phyloP scores from a whole-genome alignment of 2,113 vertebrate genomes.

The Myiozetetes cayanensis region DNA sequence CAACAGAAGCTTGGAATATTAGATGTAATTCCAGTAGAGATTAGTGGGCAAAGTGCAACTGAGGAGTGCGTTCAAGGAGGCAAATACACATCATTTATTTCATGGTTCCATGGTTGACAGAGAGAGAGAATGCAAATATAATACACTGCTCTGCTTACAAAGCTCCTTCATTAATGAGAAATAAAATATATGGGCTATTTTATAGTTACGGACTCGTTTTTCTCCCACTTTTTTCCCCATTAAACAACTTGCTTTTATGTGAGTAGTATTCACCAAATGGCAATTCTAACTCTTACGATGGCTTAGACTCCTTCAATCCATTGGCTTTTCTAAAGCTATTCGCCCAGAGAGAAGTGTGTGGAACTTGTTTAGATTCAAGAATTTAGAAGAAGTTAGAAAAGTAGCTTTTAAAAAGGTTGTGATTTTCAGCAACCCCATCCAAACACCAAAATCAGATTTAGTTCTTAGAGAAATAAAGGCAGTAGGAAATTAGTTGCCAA shows the following conservation, averaged over 20 bases:
- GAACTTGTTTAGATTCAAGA: not conserved
- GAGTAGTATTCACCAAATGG: not conserved
- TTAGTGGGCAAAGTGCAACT: not conserved
- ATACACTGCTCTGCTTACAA: not conserved
- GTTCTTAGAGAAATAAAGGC: constrained; percentile 6
- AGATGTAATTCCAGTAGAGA: not conserved
- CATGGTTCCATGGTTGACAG: not conserved
- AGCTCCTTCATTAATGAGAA: not conserved
- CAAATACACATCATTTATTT: constrained; percentile 4
- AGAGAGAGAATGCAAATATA: not conserved
- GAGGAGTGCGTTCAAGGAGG: not conserved
- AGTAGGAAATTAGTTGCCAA: constrained; percentile 22
- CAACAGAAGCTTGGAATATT: not conserved
- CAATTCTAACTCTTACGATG: constrained; percentile 7
- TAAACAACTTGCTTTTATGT: constrained; percentile 1
- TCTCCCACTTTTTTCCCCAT: not conserved
- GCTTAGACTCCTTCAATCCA: not conserved
- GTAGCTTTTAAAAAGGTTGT: not conserved
- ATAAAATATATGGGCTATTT: not conserved
- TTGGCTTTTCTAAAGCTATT: not conserved
- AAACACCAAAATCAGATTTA: not conserved
- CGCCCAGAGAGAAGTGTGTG: not conserved
- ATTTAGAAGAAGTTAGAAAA: not conserved
- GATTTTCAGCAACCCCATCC: not conserved
- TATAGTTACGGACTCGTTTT: not conserved